Evolutionary conservation across 2,888 invertebrate species (phyloP), one percentile per base, ranked within the genome.

Genomic region (Gastrophysa polygoni): DNA sequence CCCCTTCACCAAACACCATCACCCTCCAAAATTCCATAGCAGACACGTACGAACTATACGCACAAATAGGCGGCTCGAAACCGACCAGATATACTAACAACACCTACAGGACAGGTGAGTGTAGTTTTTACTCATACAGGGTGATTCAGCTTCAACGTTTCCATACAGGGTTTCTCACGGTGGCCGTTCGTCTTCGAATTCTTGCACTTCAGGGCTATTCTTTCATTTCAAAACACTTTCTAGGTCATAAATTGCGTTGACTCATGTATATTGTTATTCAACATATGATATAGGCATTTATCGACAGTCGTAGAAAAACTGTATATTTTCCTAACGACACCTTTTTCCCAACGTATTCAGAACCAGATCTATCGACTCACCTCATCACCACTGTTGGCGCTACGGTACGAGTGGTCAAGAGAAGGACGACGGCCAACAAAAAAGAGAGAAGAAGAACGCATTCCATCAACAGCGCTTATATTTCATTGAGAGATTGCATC

Each of bases 401-500:
- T 17, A 83, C 83, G 61, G 83, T 84, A 14, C 79, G 86, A 47
- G 85, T 89, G 0, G 89, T 91, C n/a, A 95, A 94, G 77, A 84
- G 93, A 58, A 82, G 95, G 59, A 92, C 90, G 66, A 95, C 96
- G 0, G 96, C 96, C 16, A 97, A 97, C 81, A 95, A 95, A 82
- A 98, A 98, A 79, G 97, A 98, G 78, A 82, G 97, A 8, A 82
- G 96, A 68, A 84, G 97, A 55, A 98, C 97, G 0, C 93, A 94
- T 78, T 95, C 93, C 71, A 98, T 98, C 68, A 98, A 98, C 82
- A 95, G 93, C 54, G 97, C 97, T 0, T 98, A 97, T 79, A 91
- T 95, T 0, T 93, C 95, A 75, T 84, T 98, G 0, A 83, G 97
- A 11, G 95, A 96, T 68, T 94, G 96, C 80, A 98, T 98, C 73